Base-by-base conservation (phyloP, 2,797 vertebrate genomes). In the Cuniculus paca region DNA sequence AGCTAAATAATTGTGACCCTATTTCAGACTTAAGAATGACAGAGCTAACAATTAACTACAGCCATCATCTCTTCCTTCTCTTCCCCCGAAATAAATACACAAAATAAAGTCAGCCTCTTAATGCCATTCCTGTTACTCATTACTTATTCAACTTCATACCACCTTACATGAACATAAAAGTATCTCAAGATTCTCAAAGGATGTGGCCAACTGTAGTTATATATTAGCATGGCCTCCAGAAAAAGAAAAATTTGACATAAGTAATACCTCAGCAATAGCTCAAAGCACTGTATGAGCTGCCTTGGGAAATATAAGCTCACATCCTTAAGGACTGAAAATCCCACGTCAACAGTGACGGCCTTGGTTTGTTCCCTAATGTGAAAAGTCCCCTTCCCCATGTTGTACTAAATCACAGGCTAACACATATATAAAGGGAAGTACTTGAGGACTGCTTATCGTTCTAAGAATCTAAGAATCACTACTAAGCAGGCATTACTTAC, bases 11-110 rank as follows among this genome's bases (percentile, higher is more conserved):
- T 72, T 87, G 85, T 97, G 91, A 94, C 54, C n/a, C 28, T 58
- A 14, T 85, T 96, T 93, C 91, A 88, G 93, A 94, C 97, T 52
- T 93, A 83, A 95, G 88, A 95, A 85, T 88, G 82, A 83, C 63
- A 93, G 24, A 75, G 63, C 88, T 87, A 94, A 42, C 81, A 80
- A 96, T 89, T 92, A 95, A 87, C 72, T 78, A 68, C 22, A 77
- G 79, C 7, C 31, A 75, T 52, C 28, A 90, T 63, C 70, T 96
- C n/a, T 31, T 88, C 45, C 36, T 95, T 70, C 77, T 92, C n/a
- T 58, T 78, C 52, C 42, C 79, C n/a, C 84, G 80, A 93, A 91
- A 92, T 85, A 96, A 50, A 93, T 45, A 88, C 45, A 80, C n/a
- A 93, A 96, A 96, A 90, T 82, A 85, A 78, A 82, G 14, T 82